Conservation (phyloP, 2,888 invertebrate genomes). For the Oligia latruncula region DNA sequence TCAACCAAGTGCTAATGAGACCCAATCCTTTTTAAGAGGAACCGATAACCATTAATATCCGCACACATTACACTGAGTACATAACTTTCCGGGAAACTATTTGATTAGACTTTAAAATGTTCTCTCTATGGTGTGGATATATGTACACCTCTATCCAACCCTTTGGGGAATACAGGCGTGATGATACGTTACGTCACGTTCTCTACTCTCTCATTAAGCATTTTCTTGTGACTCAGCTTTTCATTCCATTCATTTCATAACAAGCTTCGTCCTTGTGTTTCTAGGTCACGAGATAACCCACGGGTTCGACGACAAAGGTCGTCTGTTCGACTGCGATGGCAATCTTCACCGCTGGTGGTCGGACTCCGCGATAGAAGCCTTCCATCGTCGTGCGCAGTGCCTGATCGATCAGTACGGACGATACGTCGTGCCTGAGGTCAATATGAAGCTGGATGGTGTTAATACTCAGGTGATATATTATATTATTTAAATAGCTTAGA, state of each 20-base stretch:
- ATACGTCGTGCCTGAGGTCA: constrained; percentile 95
- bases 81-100: background rate
- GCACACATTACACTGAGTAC: background rate
- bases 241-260: background rate
- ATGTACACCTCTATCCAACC: background rate
- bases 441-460: constrained; percentile 93
- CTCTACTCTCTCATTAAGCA: background rate
- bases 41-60: background rate
- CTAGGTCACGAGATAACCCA: constrained; percentile 96
- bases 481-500: no score
- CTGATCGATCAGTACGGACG: constrained; percentile 96
- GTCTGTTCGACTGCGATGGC: constrained; percentile 98
- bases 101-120: background rate
- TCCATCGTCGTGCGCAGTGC: constrained; percentile 94
- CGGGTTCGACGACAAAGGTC: constrained; percentile 97
- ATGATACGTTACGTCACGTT: background rate
- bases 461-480: constrained; percentile 91
- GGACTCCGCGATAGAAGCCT: constrained; percentile 93
- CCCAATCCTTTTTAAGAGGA: background rate
- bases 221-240: background rate
- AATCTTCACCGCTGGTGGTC: constrained; percentile 97
- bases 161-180: background rate
- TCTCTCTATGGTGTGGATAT: background rate
- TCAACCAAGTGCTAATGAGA: background rate
- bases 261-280: background rate